A percentile compares a stretch with the other conserved stretches of the same genome.
phyloP scores from a whole-genome alignment of 2,888 invertebrate genomes.

The Scaptomyza caliginosa region DNA sequence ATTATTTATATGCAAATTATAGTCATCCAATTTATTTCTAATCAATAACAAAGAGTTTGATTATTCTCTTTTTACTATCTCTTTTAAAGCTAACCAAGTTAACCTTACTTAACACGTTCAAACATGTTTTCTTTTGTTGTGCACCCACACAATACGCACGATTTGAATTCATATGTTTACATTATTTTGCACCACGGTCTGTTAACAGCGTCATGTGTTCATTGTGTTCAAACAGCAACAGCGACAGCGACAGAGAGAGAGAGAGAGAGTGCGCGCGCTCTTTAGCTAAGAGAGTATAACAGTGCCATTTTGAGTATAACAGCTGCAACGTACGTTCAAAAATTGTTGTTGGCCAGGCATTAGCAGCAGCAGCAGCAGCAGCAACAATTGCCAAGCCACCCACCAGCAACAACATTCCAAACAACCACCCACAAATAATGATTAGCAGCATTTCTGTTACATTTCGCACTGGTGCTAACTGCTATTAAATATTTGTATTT shows the following conservation, averaged over 20 bases:
- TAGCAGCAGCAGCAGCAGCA: too few species aligned
- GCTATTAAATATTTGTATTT: neutral
- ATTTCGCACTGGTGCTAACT: neutral
- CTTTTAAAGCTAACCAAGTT: neutral
- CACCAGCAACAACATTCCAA: neutral
- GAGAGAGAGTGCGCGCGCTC: conserved; percentile 9
- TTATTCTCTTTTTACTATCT: neutral
- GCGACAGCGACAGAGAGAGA: neutral
- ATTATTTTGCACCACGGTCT: conserved; percentile 43
- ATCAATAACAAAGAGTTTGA: neutral
- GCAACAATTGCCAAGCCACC: conserved; percentile 3
- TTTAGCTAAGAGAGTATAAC: conserved; percentile 33
- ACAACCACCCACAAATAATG: conserved; percentile 1
- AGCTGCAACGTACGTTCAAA: conserved; percentile 26
- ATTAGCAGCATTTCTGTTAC: neutral
- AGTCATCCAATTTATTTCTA: conserved; percentile 14
- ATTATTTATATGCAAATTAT: conserved; percentile 44
- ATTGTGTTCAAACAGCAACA: conserved; percentile 11
- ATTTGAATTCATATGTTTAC: neutral
- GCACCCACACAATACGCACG: too few species aligned
- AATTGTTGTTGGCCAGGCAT: conserved; percentile 8
- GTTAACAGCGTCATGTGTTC: conserved; percentile 18
- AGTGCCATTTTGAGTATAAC: conserved; percentile 48
- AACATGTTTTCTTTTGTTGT: too few species aligned
- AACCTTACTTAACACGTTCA: neutral